Conservation (phyloP, 2,113 vertebrate species). For the Cebidichthys violaceus region DNA sequence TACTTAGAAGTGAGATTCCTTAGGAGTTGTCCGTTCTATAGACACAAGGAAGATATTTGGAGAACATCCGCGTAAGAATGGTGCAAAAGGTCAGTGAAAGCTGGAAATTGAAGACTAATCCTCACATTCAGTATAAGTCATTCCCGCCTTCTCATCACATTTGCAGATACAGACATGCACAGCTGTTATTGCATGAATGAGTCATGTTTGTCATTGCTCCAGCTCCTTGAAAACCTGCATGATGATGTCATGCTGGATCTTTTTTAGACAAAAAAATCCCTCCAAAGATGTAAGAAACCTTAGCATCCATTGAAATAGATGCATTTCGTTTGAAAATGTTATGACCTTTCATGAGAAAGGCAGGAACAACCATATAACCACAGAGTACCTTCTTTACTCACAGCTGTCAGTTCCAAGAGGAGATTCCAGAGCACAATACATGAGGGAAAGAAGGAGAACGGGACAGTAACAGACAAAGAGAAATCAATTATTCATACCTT, state of each 20-base stretch:
- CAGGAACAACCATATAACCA: neutral
- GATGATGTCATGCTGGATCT: slow-evolving; percentile 34
- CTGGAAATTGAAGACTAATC: neutral
- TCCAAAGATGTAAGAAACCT: slow-evolving; percentile 2
- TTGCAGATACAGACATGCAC: slow-evolving; percentile 9
- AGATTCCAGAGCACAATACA: slow-evolving; percentile 27
- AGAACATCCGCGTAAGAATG: neutral
- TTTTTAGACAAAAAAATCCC: slow-evolving; percentile 19
- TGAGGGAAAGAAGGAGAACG: slow-evolving; percentile 25
- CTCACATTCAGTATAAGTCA: neutral
- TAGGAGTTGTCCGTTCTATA: neutral
- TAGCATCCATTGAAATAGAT: neutral
- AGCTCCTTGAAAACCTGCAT: slow-evolving; percentile 42
- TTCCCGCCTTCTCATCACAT: slow-evolving; percentile 5
- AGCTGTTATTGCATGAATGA: slow-evolving; percentile 44
- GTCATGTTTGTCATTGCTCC: slow-evolving; percentile 41
- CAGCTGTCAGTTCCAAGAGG: slow-evolving; percentile 11
- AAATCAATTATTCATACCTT: slow-evolving; percentile 59
- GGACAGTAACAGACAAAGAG: slow-evolving; percentile 36
- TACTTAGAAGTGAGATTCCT: neutral
- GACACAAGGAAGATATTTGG: too few relatives aligned
- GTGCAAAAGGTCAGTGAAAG: neutral
- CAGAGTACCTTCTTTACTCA: neutral
- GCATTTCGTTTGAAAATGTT: slow-evolving; percentile 35
- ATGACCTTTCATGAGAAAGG: slow-evolving; percentile 34